These are phyloP conservation scores for Astyanax mexicanus DNA, from an alignment of 2,797 vertebrate species.

Conservation along the genomic window DNA sequence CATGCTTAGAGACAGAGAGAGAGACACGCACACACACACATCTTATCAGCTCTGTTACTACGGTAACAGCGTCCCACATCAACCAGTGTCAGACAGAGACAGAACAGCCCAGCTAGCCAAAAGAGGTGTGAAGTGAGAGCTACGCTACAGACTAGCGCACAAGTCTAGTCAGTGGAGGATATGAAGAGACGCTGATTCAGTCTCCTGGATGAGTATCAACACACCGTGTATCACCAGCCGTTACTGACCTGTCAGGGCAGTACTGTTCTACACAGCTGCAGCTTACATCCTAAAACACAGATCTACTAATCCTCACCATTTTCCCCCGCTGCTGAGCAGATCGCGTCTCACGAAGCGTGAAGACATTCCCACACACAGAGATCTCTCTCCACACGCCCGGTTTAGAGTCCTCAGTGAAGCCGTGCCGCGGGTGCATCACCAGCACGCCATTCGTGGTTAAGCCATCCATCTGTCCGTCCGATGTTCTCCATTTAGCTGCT, in stretches of 20 bases:
- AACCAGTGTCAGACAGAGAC: slow-evolving; percentile 32
- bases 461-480: slow-evolving; percentile 96
- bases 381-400: slow-evolving; percentile 99
- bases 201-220: too few relatives aligned
- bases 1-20: slow-evolving; percentile 2
- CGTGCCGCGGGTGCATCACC: slow-evolving; percentile 96
- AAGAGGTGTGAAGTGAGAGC: too few relatives aligned
- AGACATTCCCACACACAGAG: slow-evolving; percentile 96
- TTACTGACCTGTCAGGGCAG: too few relatives aligned
- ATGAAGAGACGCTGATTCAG: too few relatives aligned
- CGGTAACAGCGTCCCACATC: slow-evolving; percentile 58
- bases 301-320: slow-evolving; percentile 81
- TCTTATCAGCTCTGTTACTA: slow-evolving; percentile 64
- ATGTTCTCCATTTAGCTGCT: slow-evolving; percentile 97
- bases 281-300: too few relatives aligned
- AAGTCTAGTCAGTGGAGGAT: too few relatives aligned
- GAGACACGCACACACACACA: too few relatives aligned
- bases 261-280: too few relatives aligned
- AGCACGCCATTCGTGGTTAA: slow-evolving; percentile 97
- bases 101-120: too few relatives aligned
- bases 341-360: slow-evolving; percentile 94
- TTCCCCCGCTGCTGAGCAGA: slow-evolving; percentile 97
- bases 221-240: too few relatives aligned
- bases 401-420: slow-evolving; percentile 96
- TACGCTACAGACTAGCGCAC: too few relatives aligned